Conservation (phyloP, 2,888 invertebrate species). For the Cerastis leucographa region DNA sequence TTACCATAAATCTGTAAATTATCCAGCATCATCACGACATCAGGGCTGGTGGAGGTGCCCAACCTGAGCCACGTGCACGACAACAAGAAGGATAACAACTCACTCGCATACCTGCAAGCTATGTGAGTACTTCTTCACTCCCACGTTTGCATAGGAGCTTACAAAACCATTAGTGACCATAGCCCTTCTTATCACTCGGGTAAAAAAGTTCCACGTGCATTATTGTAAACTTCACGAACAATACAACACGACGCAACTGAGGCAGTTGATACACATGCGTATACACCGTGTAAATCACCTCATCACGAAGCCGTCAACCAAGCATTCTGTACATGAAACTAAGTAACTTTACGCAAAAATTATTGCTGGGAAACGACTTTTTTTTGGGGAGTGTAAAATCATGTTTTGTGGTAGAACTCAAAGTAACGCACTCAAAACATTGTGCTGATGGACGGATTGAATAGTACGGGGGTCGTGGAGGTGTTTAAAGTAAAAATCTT, state of each 20-base stretch:
- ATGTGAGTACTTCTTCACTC: slow-evolving; percentile 90
- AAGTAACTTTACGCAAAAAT: too few species aligned
- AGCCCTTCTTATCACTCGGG: not conserved
- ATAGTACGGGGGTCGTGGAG: too few species aligned
- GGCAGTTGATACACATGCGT: not conserved
- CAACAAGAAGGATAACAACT: slow-evolving; percentile 77
- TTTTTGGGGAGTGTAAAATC: too few species aligned
- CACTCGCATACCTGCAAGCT: slow-evolving; percentile 91
- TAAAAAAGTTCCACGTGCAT: not conserved
- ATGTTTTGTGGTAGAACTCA: too few species aligned
- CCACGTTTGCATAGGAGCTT: not conserved
- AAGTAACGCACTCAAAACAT: too few species aligned
- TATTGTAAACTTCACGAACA: not conserved
- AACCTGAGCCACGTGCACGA: slow-evolving; percentile 92
- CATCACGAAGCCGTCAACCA: too few species aligned
- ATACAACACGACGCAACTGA: not conserved
- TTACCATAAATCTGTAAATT: not conserved
- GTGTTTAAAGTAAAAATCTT: too few species aligned
- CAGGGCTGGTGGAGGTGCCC: slow-evolving; percentile 92
- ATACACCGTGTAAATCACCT: too few species aligned
- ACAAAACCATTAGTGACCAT: not conserved
- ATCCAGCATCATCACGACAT: slow-evolving; percentile 93
- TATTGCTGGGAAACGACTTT: too few species aligned
- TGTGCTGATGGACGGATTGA: too few species aligned
- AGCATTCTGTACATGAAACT: too few species aligned